Percentiles rank a stretch among this genome's conserved stretches.
phyloP scores from a whole-genome alignment of 1,140 invertebrate genomes.

The Coenobita brevimanus region DNA sequence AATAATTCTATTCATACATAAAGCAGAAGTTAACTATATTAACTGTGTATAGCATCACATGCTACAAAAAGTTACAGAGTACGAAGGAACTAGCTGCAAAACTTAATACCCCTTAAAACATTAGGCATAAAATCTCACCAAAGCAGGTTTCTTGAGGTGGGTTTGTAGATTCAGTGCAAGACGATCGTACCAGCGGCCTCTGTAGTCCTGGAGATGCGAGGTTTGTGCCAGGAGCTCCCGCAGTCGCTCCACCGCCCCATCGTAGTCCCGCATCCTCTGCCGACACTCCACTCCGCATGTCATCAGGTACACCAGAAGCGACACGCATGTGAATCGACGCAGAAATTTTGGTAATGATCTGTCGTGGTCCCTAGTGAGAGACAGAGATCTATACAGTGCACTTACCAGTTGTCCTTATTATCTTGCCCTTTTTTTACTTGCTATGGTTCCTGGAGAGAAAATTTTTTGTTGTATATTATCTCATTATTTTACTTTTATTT shows the following conservation, averaged over 20 bases:
- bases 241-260: conserved; percentile 74
- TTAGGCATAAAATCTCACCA: conserved; percentile 69
- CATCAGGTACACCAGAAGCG: conserved; percentile 74
- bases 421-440: too few species aligned
- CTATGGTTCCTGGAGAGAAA: too few species aligned
- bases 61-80: too few species aligned
- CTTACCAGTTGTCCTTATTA: too few species aligned
- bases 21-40: too few species aligned
- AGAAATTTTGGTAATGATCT: conserved; percentile 74
- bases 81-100: too few species aligned
- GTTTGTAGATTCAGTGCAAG: conserved; percentile 76
- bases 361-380: conserved; percentile 71
- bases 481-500: too few species aligned
- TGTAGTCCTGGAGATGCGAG: conserved; percentile 73
- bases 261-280: conserved; percentile 75
- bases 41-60: too few species aligned
- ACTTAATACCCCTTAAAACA: too few species aligned
- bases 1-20: too few species aligned
- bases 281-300: conserved; percentile 75
- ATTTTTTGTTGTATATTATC: too few species aligned
- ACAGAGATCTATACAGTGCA: background rate
- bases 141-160: conserved; percentile 75
- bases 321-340: conserved; percentile 74
- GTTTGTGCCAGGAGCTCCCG: conserved; percentile 74
- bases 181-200: conserved; percentile 77